These are phyloP conservation scores for Cavia aperea DNA, from an alignment of 2,113 vertebrate genomes.

Conservation along the genomic window DNA sequence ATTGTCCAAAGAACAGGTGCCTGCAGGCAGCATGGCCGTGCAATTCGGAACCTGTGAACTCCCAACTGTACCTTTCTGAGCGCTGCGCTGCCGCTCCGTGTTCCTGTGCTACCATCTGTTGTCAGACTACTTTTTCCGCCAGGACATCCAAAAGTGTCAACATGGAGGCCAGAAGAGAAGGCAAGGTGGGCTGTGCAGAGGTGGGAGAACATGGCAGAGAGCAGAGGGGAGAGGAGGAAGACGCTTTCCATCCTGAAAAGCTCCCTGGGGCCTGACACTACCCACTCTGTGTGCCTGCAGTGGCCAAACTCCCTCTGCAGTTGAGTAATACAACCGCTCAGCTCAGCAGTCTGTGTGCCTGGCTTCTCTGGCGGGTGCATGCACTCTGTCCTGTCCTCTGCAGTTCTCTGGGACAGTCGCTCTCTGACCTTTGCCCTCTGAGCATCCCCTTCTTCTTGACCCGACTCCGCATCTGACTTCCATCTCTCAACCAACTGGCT, in stretches of 20 bases:
- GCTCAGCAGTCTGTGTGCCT: neutral
- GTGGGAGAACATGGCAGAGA: neutral
- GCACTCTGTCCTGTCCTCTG: neutral
- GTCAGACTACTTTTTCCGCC: neutral
- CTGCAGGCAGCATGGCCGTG: neutral
- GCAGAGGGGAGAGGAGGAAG: neutral
- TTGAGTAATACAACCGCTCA: neutral
- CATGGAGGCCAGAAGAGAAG: neutral
- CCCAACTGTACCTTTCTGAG: neutral
- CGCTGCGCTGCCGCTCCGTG: neutral
- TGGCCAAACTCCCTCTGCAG: neutral
- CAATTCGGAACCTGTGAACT: neutral
- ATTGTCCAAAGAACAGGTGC: neutral
- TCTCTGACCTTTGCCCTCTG: neutral
- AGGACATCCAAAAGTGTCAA: neutral
- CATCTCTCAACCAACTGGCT: neutral
- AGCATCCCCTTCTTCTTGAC: neutral
- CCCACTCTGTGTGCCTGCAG: neutral
- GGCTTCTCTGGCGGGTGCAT: neutral
- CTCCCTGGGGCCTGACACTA: neutral
- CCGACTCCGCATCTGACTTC: neutral
- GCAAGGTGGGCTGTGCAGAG: neutral
- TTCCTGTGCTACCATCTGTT: neutral
- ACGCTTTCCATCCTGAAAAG: neutral
- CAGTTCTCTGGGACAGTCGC: neutral